Conservation (phyloP, 2,797 vertebrate species). For the Corythornis leucogaster region DNA sequence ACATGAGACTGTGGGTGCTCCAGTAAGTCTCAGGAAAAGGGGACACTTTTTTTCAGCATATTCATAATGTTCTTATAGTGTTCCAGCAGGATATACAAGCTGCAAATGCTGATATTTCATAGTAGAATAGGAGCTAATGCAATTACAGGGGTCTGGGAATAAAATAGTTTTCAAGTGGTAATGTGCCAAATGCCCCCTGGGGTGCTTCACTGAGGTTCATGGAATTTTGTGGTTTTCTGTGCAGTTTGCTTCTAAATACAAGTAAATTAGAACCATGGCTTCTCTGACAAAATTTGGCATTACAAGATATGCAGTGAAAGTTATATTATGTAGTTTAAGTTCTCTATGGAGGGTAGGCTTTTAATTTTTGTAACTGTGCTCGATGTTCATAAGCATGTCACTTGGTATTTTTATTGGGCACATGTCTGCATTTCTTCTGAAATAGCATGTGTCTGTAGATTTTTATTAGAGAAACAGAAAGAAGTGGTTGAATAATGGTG, state of each 20-base stretch:
- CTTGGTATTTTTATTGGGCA: background rate
- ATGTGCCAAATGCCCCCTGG: background rate
- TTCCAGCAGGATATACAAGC: background rate
- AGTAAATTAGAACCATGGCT: constrained; percentile 23
- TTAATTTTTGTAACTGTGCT: constrained; percentile 13
- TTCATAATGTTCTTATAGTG: background rate
- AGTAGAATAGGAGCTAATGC: background rate
- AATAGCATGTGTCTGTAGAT: background rate
- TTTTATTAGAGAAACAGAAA: background rate
- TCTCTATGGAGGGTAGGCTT: background rate
- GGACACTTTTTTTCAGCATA: background rate
- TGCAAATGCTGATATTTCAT: background rate
- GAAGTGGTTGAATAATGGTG: background rate
- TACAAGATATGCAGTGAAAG: background rate
- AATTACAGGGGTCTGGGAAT: background rate
- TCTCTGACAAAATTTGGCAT: background rate
- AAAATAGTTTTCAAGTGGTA: background rate
- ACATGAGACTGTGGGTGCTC: background rate
- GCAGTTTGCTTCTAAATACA: constrained; percentile 15
- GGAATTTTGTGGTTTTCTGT: constrained; percentile 31
- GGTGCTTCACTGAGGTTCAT: background rate
- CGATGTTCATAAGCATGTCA: background rate
- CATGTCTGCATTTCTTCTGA: background rate
- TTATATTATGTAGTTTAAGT: background rate
- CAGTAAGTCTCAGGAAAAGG: background rate